A percentile compares a stretch with the other conserved stretches of the same genome.
Evolutionary conservation across 2,113 vertebrate genomes (phyloP).

Genomic region (Phalacrocorax aristotelis): DNA sequence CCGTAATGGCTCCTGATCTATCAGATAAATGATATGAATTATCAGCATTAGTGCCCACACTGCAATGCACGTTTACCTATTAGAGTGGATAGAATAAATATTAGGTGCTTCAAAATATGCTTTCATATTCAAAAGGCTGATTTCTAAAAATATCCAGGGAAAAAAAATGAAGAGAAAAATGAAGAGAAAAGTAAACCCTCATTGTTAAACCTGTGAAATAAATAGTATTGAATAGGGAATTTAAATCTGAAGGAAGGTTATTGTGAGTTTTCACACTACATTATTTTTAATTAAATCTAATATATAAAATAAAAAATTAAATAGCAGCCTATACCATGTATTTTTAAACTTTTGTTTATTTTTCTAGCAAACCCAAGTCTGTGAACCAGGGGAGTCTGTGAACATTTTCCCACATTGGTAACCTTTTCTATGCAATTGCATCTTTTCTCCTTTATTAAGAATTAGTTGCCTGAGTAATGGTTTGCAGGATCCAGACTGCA

Average conservation of each 20-base stretch:
- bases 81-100: neutral
- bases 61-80: neutral
- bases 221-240: neutral
- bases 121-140: neutral
- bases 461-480: conserved; percentile 10
- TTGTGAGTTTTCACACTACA: neutral
- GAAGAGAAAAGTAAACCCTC: neutral
- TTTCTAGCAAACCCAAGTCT: neutral
- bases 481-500: neutral
- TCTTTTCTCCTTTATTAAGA: neutral
- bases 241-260: neutral
- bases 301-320: no score
- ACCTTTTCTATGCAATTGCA: neutral
- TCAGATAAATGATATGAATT: conserved; percentile 62
- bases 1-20: conserved; percentile 58
- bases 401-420: neutral
- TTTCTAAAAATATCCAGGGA: neutral
- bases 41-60: conserved; percentile 8
- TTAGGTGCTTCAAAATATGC: neutral
- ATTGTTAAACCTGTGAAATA: neutral
- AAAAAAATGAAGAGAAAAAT: no score
- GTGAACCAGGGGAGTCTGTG: neutral
- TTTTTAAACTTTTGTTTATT: neutral
- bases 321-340: neutral
- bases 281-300: neutral